Base-by-base conservation (phyloP, 1,140 invertebrate genomes). In the Drosophila santomea region DNA sequence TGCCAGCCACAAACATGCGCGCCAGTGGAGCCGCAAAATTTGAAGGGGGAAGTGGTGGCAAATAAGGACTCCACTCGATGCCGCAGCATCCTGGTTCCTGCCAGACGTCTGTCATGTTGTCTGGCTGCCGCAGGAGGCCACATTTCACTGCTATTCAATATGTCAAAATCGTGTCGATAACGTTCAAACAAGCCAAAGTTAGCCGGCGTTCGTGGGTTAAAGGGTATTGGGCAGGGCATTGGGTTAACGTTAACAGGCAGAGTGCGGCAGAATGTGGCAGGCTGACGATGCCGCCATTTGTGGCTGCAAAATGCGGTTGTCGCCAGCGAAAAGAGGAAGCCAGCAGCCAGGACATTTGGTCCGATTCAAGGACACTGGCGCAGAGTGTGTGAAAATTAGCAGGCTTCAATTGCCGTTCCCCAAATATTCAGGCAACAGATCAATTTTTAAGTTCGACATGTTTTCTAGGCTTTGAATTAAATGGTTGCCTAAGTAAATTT, bases 101-200 rank as follows among this genome's bases (percentile, higher is more conserved):
- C n/a, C 66, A 73, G 84, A 66, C 84, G 68, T 57, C 69, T 60
- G 80, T 72, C 80, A 66, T 88, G 84, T 88, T 54, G 62, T 86
- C 83, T 82, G 51, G 69, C 67, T 55, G 52, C 62, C 25, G 74
- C 60, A 63, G 67, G 55, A 80, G 67, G 78, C 71, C 73, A 74
- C 84, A 63, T 84, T 89, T 80, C 51, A 84, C 80, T 85, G 85
- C 89, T 79, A 90, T 90, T 90, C 85, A 90, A 90, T 90, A 90
- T 90, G 85, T 90, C 85, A 85, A 90, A 86, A 84, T 90, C 78
- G 85, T 90, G 85, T 90, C 85, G 86, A 90, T 90, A 90, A 81
- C 80, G 77, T 80, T 89, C 66, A 85, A 89, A 85, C 78, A 81
- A 69, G 78, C 62, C 43, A 17, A 54, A 69, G 25, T 44, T 64